Percentiles rank a stretch among this genome's conserved stretches.
Evolutionary conservation across 64 coral and sea anemone species (phyloP).

Genomic region (Porites lutea): DNA sequence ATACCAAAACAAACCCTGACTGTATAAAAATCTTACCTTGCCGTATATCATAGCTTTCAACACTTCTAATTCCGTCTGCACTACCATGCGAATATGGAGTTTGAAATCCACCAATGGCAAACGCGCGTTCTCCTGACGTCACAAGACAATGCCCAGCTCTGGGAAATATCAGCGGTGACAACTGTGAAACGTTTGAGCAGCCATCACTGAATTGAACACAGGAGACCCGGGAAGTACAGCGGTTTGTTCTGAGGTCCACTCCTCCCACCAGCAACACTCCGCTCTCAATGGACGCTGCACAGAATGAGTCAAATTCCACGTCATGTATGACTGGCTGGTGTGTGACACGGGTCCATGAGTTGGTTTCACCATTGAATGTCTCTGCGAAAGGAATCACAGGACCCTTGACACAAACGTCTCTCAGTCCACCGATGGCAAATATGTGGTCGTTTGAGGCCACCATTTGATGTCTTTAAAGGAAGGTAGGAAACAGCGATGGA

Average conservation of each 20-base stretch:
- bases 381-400: constrained; percentile 36
- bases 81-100: background rate
- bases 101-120: constrained; percentile 61
- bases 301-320: constrained; percentile 48
- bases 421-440: constrained; percentile 49
- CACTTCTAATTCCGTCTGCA: background rate
- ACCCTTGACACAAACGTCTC: constrained; percentile 48
- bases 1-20: too few relatives aligned
- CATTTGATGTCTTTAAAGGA: constrained; percentile 25
- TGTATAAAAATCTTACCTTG: constrained; percentile 7
- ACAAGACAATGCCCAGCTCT: constrained; percentile 49
- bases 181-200: background rate
- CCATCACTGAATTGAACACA: background rate
- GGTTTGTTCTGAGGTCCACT: background rate
- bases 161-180: constrained; percentile 1
- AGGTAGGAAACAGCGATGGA: background rate
- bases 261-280: constrained; percentile 23
- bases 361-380: constrained; percentile 19
- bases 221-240: constrained; percentile 11
- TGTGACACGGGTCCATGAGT: constrained; percentile 32
- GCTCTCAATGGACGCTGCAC: constrained; percentile 7
- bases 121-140: background rate
- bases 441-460: background rate
- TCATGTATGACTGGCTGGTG: constrained; percentile 21
- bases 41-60: constrained; percentile 25